A percentile compares a stretch with the other conserved stretches of the same genome.
These are phyloP conservation scores for Manis crassicaudata DNA, from an alignment of 2,797 vertebrate genomes.

Conservation along the genomic window DNA sequence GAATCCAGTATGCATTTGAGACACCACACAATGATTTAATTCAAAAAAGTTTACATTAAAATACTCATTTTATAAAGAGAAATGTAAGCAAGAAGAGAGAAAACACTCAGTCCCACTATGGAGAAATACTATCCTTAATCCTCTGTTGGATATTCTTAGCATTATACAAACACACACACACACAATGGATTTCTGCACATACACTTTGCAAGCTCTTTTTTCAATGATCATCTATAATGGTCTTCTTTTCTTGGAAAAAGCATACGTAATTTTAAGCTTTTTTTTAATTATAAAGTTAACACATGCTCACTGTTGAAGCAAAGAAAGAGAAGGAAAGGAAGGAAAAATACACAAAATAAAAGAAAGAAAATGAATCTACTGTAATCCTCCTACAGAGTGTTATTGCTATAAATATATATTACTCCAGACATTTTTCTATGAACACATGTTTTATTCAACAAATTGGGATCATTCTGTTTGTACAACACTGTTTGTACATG, in stretches of 20 bases:
- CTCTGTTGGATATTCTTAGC: not conserved
- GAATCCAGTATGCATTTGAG: not conserved
- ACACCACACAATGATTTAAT: not conserved
- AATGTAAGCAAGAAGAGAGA: not conserved
- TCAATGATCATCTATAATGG: not conserved
- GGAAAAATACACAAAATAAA: not conserved
- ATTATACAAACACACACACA: not conserved
- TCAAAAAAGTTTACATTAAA: not conserved
- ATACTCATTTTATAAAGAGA: not conserved
- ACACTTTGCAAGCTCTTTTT: not conserved
- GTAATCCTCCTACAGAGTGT: not conserved
- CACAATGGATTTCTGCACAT: not conserved
- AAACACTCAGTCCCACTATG: not conserved
- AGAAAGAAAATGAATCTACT: not conserved
- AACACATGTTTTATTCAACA: constrained; percentile 9
- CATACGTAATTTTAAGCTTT: not conserved
- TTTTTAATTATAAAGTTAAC: constrained; percentile 25
- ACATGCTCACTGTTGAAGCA: not conserved
- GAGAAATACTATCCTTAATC: not conserved
- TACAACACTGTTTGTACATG: not conserved
- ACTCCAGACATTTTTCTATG: not conserved
- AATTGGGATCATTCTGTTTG: not conserved
- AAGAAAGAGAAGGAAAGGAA: not conserved
- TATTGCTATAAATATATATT: not conserved
- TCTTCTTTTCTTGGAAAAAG: not conserved